Conservation (phyloP, 2,888 invertebrate species). For the Acheta domesticus region DNA sequence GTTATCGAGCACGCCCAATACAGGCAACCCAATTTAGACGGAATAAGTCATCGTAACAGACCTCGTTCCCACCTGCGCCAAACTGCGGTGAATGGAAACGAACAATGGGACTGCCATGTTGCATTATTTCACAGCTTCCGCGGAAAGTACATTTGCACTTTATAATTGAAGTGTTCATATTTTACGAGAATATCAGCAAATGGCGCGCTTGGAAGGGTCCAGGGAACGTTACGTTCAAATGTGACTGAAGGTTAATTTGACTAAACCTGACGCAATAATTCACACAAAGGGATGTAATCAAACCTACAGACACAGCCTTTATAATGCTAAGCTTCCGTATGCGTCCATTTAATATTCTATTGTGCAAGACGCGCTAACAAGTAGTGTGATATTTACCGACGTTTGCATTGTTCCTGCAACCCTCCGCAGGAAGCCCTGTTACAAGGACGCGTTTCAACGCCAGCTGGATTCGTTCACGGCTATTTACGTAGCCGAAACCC, state of each 20-base stretch:
- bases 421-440: too few relatives aligned
- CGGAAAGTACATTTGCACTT: neutral
- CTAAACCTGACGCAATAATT: neutral
- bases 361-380: too few relatives aligned
- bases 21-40: neutral
- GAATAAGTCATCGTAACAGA: neutral
- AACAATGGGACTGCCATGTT: neutral
- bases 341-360: too few relatives aligned
- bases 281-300: slow-evolving; percentile 1
- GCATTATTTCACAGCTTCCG: slow-evolving; percentile 9
- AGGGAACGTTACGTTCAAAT: neutral
- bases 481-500: too few relatives aligned
- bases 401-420: too few relatives aligned
- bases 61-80: neutral
- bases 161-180: slow-evolving; percentile 18
- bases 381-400: too few relatives aligned
- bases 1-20: slow-evolving; percentile 1
- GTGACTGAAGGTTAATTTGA: slow-evolving; percentile 9
- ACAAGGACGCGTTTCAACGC: too few relatives aligned
- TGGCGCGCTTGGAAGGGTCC: neutral
- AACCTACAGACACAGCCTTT: neutral
- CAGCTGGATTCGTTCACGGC: too few relatives aligned
- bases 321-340: neutral
- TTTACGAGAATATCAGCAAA: neutral
- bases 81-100: neutral